Conservation (phyloP, 2,113 vertebrate species). For the Brachionichthys hirsutus region DNA sequence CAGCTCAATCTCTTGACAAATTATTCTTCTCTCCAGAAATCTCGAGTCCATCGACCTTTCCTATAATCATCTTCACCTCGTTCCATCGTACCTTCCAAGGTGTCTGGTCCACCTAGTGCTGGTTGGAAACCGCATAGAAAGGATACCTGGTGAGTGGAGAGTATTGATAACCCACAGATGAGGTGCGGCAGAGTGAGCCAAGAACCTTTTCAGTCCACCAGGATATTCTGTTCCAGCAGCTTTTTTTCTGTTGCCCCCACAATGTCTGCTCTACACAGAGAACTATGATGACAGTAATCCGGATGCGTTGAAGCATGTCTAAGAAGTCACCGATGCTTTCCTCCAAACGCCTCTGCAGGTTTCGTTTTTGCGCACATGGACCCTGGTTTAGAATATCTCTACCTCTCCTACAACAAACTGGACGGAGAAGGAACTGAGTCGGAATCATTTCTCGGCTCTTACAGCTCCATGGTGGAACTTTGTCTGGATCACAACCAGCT, state of each 20-base stretch:
- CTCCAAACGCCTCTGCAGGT: conserved; percentile 59
- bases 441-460: conserved; percentile 88
- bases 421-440: conserved; percentile 83
- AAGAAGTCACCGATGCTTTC: neutral
- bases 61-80: conserved; percentile 90
- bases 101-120: conserved; percentile 91
- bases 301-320: neutral
- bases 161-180: neutral
- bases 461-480: conserved; percentile 87
- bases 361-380: conserved; percentile 95
- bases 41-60: conserved; percentile 96
- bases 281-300: neutral
- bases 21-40: conserved; percentile 75
- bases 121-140: conserved; percentile 91
- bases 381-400: conserved; percentile 93
- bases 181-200: too few relatives aligned
- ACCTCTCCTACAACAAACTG: conserved; percentile 93
- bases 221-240: too few relatives aligned
- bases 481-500: conserved; percentile 94
- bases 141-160: conserved; percentile 80
- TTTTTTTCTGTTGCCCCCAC: neutral
- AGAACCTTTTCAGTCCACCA: too few relatives aligned
- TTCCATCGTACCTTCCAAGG: conserved; percentile 93
- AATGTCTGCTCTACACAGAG: neutral
- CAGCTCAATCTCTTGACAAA: neutral